Evolutionary conservation across 2,888 invertebrate genomes (phyloP), one percentile per base, ranked within the genome.

Genomic region (Eubasilissa splendida): DNA sequence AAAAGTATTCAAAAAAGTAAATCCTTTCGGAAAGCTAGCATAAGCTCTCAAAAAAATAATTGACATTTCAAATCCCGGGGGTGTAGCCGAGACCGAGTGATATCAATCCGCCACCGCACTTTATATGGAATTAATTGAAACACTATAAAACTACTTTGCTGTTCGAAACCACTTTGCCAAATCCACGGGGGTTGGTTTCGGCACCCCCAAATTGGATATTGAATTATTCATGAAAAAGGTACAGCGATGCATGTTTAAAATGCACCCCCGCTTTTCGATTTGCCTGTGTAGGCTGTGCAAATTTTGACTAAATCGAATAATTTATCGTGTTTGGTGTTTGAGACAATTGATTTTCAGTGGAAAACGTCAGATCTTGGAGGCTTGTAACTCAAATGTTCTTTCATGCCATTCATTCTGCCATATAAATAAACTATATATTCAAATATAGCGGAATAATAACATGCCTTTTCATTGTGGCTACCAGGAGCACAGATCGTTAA

Each of bases 211-310:
- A 80, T 76, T 76, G 80, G 56, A 42, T 63, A 14, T 50, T 80
- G 80, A 80, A 80, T 80, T 71, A 80, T 80, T 76, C 80, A 80
- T 80, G 53, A 52, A 59, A 54, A 56, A 54, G 50, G 68, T 68
- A 50, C 68, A 52, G 54, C 53, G 11, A 11, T 11, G 58, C 58
- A n/a, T n/a, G 58, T n/a, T n/a, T 11, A 58, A 58, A 58, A n/a
- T n/a, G n/a, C 58, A 58, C 58, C n/a, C 12, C 58, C 58, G 58
- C 58, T 58, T 11, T 58, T 11, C 11, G n/a, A 58, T n/a, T 9
- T n/a, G 12, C 58, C 12, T 58, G 8, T 9, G 58, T 58, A n/a
- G 11, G n/a, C 58, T 58, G 58, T 58, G n/a, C 58, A 58, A 58
- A 58, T n/a, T 11, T 42, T 42, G 42, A 7, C 42, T 7, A 42